Evolutionary conservation across 2,888 invertebrate species (phyloP).

Genomic region (Drosophila lacicola): DNA sequence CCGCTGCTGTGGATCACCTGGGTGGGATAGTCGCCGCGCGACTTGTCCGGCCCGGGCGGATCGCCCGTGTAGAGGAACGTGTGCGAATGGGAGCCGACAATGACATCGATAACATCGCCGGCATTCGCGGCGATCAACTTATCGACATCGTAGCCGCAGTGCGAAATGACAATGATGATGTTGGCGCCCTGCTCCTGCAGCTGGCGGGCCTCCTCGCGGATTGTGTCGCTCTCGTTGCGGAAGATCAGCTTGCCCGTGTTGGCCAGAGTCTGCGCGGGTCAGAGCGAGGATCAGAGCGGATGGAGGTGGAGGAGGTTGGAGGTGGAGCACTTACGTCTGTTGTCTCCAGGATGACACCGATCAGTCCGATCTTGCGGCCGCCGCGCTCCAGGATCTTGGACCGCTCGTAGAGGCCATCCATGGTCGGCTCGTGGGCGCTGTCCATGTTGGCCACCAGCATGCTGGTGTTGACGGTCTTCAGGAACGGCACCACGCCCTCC

Average conservation of each 20-base stretch:
- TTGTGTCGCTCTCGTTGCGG: conserved; percentile 89
- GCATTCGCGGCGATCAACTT: conserved; percentile 88
- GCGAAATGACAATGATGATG: conserved; percentile 93
- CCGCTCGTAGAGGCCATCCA: conserved; percentile 88
- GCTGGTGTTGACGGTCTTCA: conserved; percentile 87
- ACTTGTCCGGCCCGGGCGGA: conserved; percentile 87
- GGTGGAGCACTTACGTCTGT: conserved; percentile 83
- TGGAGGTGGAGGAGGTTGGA: no score
- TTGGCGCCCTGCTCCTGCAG: conserved; percentile 88
- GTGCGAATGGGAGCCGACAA: conserved; percentile 95
- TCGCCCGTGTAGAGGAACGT: conserved; percentile 90
- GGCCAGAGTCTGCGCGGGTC: conserved; percentile 87
- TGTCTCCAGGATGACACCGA: conserved; percentile 90
- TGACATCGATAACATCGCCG: conserved; percentile 90
- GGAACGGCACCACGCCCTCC: conserved; percentile 89
- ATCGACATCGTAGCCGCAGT: conserved; percentile 91
- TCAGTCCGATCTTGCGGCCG: conserved; percentile 90
- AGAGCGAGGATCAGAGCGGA: not conserved
- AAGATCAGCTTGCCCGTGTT: conserved; percentile 89
- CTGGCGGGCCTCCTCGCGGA: conserved; percentile 89
- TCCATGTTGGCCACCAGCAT: conserved; percentile 92
- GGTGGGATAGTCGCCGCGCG: conserved; percentile 90
- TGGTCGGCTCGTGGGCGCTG: conserved; percentile 88
- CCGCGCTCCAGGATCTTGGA: conserved; percentile 88
- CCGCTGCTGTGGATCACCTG: conserved; percentile 86